A percentile compares a stretch with the other conserved stretches of the same genome.
These are phyloP conservation scores for Morone chrysops DNA, from an alignment of 2,113 vertebrate species.

Conservation along the genomic window DNA sequence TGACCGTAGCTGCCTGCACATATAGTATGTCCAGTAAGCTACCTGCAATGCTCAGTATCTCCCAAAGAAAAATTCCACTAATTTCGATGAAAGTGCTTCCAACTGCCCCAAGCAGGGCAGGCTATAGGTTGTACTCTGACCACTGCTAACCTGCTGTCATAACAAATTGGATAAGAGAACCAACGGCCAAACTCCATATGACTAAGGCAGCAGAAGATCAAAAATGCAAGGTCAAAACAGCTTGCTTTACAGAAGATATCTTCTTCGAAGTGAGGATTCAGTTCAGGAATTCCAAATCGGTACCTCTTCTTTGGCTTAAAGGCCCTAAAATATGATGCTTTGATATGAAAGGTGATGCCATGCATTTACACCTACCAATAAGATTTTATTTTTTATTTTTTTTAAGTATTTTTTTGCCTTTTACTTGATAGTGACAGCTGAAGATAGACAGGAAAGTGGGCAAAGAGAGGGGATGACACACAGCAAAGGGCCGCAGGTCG, in stretches of 20 bases:
- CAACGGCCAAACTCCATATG: conserved; percentile 8
- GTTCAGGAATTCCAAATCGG: background rate
- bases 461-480: no score
- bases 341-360: no score
- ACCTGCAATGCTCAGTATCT: background rate
- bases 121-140: conserved; percentile 11
- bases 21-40: no score
- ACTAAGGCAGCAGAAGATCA: conserved; percentile 31
- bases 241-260: conserved; percentile 7
- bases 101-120: conserved; percentile 9
- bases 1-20: background rate
- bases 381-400: background rate
- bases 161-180: conserved; percentile 47
- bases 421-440: no score
- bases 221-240: conserved; percentile 14
- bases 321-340: background rate
- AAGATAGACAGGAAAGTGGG: no score
- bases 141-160: conserved; percentile 54
- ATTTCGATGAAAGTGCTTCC: conserved; percentile 38
- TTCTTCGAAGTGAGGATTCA: background rate
- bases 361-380: no score
- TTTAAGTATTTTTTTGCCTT: background rate
- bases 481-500: no score
- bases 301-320: background rate
- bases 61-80: conserved; percentile 10